A percentile compares a stretch with the other conserved stretches of the same genome.
These are phyloP conservation scores for Triplophysa yarkandensis DNA, from an alignment of 2,797 vertebrate genomes.

Conservation along the genomic window DNA sequence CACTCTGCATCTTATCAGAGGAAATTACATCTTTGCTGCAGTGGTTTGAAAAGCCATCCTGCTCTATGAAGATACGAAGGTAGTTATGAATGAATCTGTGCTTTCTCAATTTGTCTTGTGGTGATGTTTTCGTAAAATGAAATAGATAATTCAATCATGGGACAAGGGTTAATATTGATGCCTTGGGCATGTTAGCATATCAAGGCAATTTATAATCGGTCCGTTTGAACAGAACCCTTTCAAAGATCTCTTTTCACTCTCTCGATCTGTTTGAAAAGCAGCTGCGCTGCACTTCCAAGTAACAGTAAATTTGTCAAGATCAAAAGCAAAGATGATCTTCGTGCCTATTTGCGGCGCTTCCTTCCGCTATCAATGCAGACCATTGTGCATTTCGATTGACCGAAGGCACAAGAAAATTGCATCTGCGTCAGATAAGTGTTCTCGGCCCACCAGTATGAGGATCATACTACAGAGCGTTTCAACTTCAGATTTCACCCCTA, in stretches of 20 bases:
- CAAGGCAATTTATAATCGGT: not conserved
- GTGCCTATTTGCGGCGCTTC: slow-evolving; percentile 10
- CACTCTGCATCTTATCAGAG: slow-evolving; percentile 48
- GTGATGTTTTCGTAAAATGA: not conserved
- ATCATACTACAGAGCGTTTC: slow-evolving; percentile 33
- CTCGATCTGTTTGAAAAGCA: slow-evolving; percentile 12
- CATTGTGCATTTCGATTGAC: slow-evolving; percentile 31
- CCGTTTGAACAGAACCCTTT: not conserved
- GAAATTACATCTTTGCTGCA: slow-evolving; percentile 35
- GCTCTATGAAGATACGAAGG: not conserved
- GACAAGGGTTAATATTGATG: not conserved
- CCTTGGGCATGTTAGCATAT: slow-evolving; percentile 9
- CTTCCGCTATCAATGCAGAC: slow-evolving; percentile 13
- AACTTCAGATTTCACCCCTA: slow-evolving; percentile 43
- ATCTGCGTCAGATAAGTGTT: slow-evolving; percentile 30
- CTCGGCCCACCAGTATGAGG: slow-evolving; percentile 25
- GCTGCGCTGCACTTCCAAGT: slow-evolving; percentile 17
- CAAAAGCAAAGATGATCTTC: slow-evolving; percentile 16
- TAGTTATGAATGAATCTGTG: no score
- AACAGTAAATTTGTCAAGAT: slow-evolving; percentile 29
- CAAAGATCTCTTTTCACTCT: slow-evolving; percentile 31
- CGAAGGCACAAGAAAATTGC: slow-evolving; percentile 19
- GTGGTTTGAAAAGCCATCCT: not conserved
- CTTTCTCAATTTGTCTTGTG: no score
- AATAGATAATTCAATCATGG: not conserved